phyloP scores from a whole-genome alignment of 2,113 vertebrate species.

The Pygoscelis adeliae region DNA sequence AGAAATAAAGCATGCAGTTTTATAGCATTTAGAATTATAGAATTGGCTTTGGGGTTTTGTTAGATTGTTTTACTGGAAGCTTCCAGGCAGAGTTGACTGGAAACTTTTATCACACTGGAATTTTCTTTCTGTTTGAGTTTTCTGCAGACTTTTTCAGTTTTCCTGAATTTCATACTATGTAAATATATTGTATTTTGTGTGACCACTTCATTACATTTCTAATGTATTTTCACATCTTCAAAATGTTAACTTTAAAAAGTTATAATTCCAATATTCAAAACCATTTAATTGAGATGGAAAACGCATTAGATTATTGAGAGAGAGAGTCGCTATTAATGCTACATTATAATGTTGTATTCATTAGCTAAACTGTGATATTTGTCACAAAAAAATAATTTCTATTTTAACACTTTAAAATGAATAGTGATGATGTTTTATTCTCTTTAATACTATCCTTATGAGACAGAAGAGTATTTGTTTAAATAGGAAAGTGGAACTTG shows the following conservation, averaged over 20 bases:
- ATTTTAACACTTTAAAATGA: neutral
- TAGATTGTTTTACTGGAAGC: neutral
- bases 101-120: neutral
- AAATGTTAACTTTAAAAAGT: neutral
- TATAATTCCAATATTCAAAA: neutral
- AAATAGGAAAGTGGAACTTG: neutral
- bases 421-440: neutral
- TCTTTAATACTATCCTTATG: neutral
- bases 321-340: neutral
- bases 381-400: neutral
- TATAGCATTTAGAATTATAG: neutral
- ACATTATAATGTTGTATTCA: neutral
- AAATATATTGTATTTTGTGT: neutral
- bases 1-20: neutral
- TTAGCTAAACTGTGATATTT: neutral
- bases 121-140: neutral
- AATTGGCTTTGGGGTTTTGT: neutral
- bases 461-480: neutral
- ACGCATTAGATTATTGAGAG: neutral
- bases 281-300: neutral
- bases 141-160: neutral
- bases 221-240: neutral
- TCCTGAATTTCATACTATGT: neutral
- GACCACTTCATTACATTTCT: neutral
- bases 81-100: neutral